A percentile compares a stretch with the other conserved stretches of the same genome.
phyloP scores from a whole-genome alignment of 2,797 vertebrate species.

The Tarsius wallacei region DNA sequence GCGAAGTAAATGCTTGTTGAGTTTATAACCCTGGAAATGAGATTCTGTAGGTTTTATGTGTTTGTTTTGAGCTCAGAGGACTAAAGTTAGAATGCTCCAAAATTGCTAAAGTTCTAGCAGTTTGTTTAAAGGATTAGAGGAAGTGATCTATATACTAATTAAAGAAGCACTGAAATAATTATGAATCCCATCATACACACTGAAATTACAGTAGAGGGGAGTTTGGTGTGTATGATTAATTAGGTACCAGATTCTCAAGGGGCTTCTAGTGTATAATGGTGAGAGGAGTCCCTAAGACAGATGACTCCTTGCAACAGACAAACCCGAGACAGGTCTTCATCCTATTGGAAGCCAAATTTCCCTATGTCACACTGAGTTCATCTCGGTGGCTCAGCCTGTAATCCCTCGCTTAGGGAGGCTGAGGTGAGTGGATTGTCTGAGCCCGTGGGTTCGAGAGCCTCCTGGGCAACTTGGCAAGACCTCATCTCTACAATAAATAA shows the following conservation, averaged over 20 bases:
- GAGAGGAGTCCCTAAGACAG: not conserved
- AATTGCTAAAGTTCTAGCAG: not conserved
- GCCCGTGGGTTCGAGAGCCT: too few relatives aligned
- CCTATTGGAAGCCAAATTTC: not conserved
- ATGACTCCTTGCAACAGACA: not conserved
- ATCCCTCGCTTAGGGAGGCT: too few relatives aligned
- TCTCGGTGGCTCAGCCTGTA: too few relatives aligned
- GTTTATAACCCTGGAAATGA: not conserved
- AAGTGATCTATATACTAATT: not conserved
- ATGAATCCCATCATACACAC: not conserved
- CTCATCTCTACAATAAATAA: too few relatives aligned
- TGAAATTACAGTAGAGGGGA: not conserved
- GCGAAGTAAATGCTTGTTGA: not conserved
- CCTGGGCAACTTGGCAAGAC: too few relatives aligned
- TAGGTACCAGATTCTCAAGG: not conserved
- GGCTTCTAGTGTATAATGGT: not conserved
- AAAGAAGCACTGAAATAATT: not conserved
- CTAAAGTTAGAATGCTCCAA: not conserved
- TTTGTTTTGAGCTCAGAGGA: not conserved
- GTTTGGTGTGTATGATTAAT: not conserved
- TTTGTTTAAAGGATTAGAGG: conserved; percentile 23
- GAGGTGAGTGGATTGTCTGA: too few relatives aligned
- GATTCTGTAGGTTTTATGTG: not conserved
- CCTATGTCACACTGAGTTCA: not conserved
- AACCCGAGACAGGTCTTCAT: not conserved